Conservation (phyloP, 2,797 vertebrate species). For the Pogonophryne albipinna region DNA sequence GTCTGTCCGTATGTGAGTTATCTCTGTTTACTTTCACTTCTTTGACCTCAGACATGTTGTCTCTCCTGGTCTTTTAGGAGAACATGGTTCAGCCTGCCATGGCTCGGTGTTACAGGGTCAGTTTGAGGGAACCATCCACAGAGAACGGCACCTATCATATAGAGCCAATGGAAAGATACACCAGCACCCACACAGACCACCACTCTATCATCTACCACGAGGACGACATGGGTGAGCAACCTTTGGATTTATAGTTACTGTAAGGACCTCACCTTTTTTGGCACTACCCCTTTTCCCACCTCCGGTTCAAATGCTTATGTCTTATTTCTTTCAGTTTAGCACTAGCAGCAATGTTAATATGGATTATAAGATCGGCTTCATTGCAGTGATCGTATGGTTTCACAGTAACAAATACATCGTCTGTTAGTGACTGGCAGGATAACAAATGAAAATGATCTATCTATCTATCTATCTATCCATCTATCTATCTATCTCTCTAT, state of each 20-base stretch:
- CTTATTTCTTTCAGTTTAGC: too few species aligned
- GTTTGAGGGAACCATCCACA: conserved; percentile 88
- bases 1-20: background rate
- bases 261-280: too few species aligned
- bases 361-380: too few species aligned
- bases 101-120: conserved; percentile 85
- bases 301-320: too few species aligned
- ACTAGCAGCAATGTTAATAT: too few species aligned
- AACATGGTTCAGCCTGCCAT: conserved; percentile 82
- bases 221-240: conserved; percentile 84
- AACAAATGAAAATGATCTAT: too few species aligned
- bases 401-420: too few species aligned
- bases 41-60: conserved; percentile 13
- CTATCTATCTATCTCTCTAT: too few species aligned
- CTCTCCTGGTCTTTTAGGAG: conserved; percentile 72
- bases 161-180: conserved; percentile 77
- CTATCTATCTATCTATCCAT: too few species aligned
- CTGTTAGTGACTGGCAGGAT: too few species aligned
- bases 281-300: too few species aligned
- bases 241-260: background rate
- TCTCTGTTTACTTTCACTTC: background rate
- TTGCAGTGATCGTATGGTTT: too few species aligned
- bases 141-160: conserved; percentile 85
- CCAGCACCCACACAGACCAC: conserved; percentile 53
- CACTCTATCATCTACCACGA: conserved; percentile 89